Conservation (phyloP, 1,140 invertebrate genomes). For the Phortica variegata region DNA sequence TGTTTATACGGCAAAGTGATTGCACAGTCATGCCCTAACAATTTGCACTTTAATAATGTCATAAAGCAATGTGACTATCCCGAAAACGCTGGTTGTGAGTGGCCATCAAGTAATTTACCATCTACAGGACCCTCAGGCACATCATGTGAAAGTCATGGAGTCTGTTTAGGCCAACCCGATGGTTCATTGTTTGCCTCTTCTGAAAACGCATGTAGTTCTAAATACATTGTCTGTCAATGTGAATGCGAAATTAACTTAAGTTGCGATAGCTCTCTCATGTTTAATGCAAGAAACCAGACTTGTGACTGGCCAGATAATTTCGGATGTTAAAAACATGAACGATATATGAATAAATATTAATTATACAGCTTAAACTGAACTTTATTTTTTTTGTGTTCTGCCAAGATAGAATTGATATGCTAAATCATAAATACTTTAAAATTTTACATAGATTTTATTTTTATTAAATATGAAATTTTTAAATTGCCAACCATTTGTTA, state of each 20-base stretch:
- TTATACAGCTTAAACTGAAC: too few relatives aligned
- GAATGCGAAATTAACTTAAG: conserved; percentile 29
- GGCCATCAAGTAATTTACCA: conserved; percentile 29
- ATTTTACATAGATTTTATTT: too few relatives aligned
- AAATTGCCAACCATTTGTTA: too few relatives aligned
- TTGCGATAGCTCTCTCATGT: conserved; percentile 17
- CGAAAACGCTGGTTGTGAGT: conserved; percentile 21
- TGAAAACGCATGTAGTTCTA: not conserved
- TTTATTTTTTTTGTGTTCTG: too few relatives aligned
- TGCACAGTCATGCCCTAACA: conserved; percentile 21
- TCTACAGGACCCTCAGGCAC: conserved; percentile 39
- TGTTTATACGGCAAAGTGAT: conserved; percentile 19
- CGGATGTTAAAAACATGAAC: conserved; percentile 21
- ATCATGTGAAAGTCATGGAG: conserved; percentile 24
- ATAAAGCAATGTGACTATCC: conserved; percentile 26
- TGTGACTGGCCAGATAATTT: conserved; percentile 31
- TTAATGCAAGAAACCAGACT: not conserved
- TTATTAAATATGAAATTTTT: too few relatives aligned
- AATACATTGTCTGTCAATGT: conserved; percentile 34
- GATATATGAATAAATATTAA: too few relatives aligned
- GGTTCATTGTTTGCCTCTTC: conserved; percentile 11
- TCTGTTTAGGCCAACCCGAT: conserved; percentile 20
- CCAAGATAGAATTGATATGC: too few relatives aligned
- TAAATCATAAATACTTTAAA: too few relatives aligned
- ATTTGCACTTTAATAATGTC: conserved; percentile 21